Base-by-base conservation (phyloP, 2,888 invertebrate genomes). In the Spicauda simplicius region DNA sequence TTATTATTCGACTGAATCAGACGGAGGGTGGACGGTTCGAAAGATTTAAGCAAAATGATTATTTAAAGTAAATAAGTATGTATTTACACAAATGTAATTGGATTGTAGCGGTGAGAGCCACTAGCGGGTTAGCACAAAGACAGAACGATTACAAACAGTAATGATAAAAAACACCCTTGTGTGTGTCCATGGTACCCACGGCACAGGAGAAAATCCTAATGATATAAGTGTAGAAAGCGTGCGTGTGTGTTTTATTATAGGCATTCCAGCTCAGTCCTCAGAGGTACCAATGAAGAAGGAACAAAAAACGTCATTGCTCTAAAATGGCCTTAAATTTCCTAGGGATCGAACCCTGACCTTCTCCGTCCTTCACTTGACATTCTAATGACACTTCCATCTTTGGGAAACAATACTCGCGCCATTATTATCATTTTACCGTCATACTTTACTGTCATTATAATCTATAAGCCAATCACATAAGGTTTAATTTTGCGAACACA, bases 321-420 rank as follows among this genome's bases (percentile, higher is more conserved):
- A 33, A 56, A 56, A 33, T 54, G 25, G 14, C 8, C 16, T 16
- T 56, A 11, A 33, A 14, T 56, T 20, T 18, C 8, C 25, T 33
- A 8, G 33, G 33, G 56, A 56, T 56, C 56, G 56, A 56, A 56
- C 33, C 33, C 33, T 16, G 25, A 33, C 8, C 69, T 45, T 65
- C 57, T 53, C 33, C 25, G 25, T 50, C 52, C 50, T 25, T 25
- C 67, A 69, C 53, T 71, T 74, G 72, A 71, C 73, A 72, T 73
- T 75, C 62, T 72, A 76, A 74, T 73, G 76, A 72, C 74, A 73
- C 72, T 72, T 71, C 71, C 73, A 73, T 73, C 72, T 63, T 68
- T 58, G 61, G 53, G 61, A 73, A 74, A 74, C 73, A 74, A 74
- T 72, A 52, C 64, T 45, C 14, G 4, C 37, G 16, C 60, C 68